These are phyloP conservation scores for Agapetus fuscipes DNA, from an alignment of 2,888 invertebrate species.

Conservation along the genomic window DNA sequence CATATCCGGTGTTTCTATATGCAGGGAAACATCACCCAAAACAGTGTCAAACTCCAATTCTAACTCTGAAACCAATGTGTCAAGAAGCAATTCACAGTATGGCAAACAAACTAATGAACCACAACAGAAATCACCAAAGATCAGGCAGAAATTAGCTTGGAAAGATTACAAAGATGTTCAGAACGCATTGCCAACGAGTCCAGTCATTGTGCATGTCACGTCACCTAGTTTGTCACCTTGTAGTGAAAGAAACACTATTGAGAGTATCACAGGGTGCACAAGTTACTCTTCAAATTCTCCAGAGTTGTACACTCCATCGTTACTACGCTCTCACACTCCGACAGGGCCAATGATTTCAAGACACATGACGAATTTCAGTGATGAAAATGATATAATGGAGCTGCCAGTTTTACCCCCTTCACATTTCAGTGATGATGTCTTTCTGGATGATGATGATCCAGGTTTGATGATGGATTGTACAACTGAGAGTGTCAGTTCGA, in stretches of 20 bases:
- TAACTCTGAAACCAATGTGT: conserved; percentile 29
- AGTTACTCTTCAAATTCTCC: conserved; percentile 25
- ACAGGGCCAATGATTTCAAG: conserved; percentile 24
- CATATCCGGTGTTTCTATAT: conserved; percentile 48
- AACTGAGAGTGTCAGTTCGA: conserved; percentile 1
- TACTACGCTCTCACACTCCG: conserved; percentile 32
- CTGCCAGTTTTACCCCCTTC: conserved; percentile 19
- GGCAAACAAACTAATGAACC: conserved; percentile 8
- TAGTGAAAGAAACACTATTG: conserved; percentile 14
- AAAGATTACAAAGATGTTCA: conserved; percentile 12
- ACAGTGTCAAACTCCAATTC: conserved; percentile 27
- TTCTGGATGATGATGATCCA: conserved; percentile 19
- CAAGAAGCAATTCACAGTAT: conserved; percentile 34
- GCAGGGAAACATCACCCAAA: conserved; percentile 42
- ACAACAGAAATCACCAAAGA: conserved; percentile 19
- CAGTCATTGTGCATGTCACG: conserved; percentile 18
- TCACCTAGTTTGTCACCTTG: conserved; percentile 19
- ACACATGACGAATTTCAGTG: conserved; percentile 8
- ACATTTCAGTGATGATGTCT: conserved; percentile 20
- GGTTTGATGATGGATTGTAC: conserved; percentile 17
- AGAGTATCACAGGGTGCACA: conserved; percentile 10
- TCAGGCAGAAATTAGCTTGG: conserved; percentile 16
- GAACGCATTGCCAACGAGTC: conserved; percentile 12
- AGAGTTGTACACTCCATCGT: conserved; percentile 31
- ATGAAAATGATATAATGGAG: conserved; percentile 18